phyloP scores from a whole-genome alignment of 2,113 vertebrate species.

The Clarias gariepinus region DNA sequence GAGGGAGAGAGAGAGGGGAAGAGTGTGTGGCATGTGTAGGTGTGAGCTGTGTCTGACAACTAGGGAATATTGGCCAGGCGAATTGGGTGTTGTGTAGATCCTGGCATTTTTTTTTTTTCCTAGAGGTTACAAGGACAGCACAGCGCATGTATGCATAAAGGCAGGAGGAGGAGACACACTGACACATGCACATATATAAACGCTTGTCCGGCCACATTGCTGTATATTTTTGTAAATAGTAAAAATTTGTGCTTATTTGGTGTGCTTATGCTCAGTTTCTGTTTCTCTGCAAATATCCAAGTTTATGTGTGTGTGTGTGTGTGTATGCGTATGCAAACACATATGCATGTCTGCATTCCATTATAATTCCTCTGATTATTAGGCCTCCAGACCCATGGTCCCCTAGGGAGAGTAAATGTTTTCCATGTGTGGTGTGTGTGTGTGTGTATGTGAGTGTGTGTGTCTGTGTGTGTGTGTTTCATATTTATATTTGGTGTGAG shows the following conservation, averaged over 20 bases:
- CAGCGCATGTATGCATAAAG: constrained; percentile 23
- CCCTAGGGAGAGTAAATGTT: constrained; percentile 68
- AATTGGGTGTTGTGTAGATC: constrained; percentile 55
- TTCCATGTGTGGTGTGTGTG: constrained; percentile 66
- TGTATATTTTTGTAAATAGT: constrained; percentile 7
- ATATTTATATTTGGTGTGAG: constrained; percentile 32
- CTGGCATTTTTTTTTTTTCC: constrained; percentile 26
- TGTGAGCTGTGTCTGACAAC: constrained; percentile 67
- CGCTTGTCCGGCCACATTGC: constrained; percentile 30
- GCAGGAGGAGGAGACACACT: constrained; percentile 47
- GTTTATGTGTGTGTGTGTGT: constrained; percentile 24
- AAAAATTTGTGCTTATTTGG: constrained; percentile 54
- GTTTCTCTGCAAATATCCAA: neutral
- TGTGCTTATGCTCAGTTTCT: constrained; percentile 33
- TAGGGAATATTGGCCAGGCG: constrained; percentile 69
- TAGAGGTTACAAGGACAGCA: constrained; percentile 43
- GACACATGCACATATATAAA: constrained; percentile 46
- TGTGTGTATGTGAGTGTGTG: constrained; percentile 13
- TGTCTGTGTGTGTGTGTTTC: constrained; percentile 33
- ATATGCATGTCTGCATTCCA: constrained; percentile 66
- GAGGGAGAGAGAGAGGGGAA: constrained; percentile 50
- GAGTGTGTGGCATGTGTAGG: constrained; percentile 55
- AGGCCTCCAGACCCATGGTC: constrained; percentile 80
- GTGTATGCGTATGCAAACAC: constrained; percentile 28
- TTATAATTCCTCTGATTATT: constrained; percentile 84